phyloP scores from a whole-genome alignment of 1,140 invertebrate species.

The Aphis gossypii region DNA sequence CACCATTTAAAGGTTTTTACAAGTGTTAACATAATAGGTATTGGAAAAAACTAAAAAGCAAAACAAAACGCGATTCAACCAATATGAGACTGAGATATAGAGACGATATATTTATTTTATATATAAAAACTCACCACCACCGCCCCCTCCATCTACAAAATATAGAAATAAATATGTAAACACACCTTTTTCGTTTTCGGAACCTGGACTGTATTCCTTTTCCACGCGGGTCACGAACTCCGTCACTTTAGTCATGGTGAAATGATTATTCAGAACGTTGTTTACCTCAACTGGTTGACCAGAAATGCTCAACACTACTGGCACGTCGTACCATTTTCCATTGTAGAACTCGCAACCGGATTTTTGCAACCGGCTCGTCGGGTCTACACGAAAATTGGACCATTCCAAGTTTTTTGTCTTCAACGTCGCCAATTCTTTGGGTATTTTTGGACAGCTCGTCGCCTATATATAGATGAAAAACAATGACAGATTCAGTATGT shows the following conservation, averaged over 20 bases:
- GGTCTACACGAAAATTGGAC: conserved; percentile 36
- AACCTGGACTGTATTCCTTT: conserved; percentile 68
- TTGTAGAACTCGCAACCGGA: conserved; percentile 76
- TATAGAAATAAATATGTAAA: conserved; percentile 63
- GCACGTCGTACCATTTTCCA: conserved; percentile 74
- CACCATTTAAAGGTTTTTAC: background rate
- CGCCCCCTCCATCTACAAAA: background rate
- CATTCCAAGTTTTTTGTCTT: background rate
- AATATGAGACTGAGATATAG: background rate
- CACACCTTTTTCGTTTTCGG: conserved; percentile 66
- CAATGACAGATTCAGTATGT: background rate
- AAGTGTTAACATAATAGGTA: background rate
- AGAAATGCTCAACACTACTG: conserved; percentile 76
- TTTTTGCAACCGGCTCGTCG: conserved; percentile 65
- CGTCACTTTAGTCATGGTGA: conserved; percentile 75
- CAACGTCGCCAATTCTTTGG: conserved; percentile 23
- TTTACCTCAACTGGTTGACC: conserved; percentile 59
- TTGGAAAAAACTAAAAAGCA: background rate
- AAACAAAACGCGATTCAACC: background rate
- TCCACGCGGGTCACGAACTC: conserved; percentile 81
- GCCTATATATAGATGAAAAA: conserved; percentile 60
- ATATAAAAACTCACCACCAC: background rate
- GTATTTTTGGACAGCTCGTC: conserved; percentile 63
- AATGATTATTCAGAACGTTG: conserved; percentile 65
- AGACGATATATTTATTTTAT: background rate